Percentiles rank a stretch among this genome's conserved stretches.
Conservation (phyloP, 2,888 invertebrate species). For the Aporophyla lueneburgensis region DNA sequence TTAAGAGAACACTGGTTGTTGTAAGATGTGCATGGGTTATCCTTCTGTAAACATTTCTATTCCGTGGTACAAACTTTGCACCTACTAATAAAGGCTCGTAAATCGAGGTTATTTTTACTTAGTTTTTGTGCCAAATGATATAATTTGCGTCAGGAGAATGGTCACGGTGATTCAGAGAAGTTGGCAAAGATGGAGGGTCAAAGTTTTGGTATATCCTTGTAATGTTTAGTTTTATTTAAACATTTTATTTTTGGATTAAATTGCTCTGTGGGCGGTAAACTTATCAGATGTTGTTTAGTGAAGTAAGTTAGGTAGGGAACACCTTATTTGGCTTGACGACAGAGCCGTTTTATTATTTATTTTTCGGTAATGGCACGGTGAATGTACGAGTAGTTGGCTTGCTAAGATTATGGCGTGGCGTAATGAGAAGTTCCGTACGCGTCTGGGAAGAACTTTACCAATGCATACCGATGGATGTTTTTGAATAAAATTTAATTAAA, state of each 20-base stretch:
- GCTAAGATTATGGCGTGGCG: background rate
- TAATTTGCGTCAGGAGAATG: slow-evolving; percentile 55
- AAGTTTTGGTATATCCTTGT: slow-evolving; percentile 44
- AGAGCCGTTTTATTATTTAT: background rate
- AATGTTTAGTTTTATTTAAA: slow-evolving; percentile 17
- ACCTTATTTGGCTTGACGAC: slow-evolving; percentile 28
- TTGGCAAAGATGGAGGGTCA: slow-evolving; percentile 42
- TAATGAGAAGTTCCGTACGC: background rate
- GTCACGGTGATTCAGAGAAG: slow-evolving; percentile 54
- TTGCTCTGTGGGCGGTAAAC: slow-evolving; percentile 27
- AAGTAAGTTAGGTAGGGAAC: background rate
- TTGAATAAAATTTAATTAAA: no score
- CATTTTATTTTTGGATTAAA: slow-evolving; percentile 15
- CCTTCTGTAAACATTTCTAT: slow-evolving; percentile 18
- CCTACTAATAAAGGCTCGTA: slow-evolving; percentile 12
- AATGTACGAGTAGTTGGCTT: background rate
- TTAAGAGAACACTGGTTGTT: background rate
- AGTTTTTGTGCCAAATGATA: slow-evolving; percentile 54
- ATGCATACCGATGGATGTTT: background rate
- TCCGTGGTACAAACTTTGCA: background rate
- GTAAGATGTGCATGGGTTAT: background rate
- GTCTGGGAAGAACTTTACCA: background rate
- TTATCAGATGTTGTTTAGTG: slow-evolving; percentile 37
- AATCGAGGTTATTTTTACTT: slow-evolving; percentile 54
- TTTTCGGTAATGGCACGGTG: background rate